These are phyloP conservation scores for Diachrysia chrysitis DNA, from an alignment of 2,888 invertebrate species.

Conservation along the genomic window DNA sequence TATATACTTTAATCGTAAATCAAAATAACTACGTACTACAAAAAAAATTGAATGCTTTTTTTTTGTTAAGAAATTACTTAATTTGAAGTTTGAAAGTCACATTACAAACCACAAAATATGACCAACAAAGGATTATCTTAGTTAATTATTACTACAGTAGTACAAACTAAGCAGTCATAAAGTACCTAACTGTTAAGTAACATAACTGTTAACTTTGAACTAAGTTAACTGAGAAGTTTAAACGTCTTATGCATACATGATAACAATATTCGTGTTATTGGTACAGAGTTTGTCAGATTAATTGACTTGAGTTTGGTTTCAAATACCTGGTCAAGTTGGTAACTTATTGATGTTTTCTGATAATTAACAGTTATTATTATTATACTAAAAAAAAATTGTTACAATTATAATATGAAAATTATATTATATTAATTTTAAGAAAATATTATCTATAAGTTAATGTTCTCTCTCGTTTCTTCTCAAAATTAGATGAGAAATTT, in stretches of 20 bases:
- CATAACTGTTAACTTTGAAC: background rate
- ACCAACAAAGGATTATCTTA: constrained; percentile 3
- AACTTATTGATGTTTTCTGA: background rate
- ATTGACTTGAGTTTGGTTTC: background rate
- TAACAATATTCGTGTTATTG: background rate
- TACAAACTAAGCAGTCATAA: background rate
- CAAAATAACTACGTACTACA: too few species aligned
- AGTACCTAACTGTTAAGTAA: background rate
- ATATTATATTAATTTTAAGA: too few species aligned
- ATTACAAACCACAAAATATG: background rate
- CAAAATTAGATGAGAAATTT: too few species aligned
- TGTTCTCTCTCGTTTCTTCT: too few species aligned
- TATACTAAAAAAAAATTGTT: too few species aligned
- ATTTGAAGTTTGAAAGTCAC: background rate
- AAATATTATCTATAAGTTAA: too few species aligned
- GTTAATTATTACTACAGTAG: background rate
- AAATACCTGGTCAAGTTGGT: background rate
- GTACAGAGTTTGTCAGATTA: background rate
- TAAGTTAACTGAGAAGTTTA: background rate
- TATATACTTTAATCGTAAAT: too few species aligned
- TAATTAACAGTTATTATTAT: too few species aligned
- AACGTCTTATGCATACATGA: constrained; percentile 2
- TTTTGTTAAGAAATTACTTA: too few species aligned
- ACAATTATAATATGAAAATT: too few species aligned
- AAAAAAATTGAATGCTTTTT: too few species aligned